Evolutionary conservation across 2,888 invertebrate genomes (phyloP).

Genomic region (Lochmaea crataegi): DNA sequence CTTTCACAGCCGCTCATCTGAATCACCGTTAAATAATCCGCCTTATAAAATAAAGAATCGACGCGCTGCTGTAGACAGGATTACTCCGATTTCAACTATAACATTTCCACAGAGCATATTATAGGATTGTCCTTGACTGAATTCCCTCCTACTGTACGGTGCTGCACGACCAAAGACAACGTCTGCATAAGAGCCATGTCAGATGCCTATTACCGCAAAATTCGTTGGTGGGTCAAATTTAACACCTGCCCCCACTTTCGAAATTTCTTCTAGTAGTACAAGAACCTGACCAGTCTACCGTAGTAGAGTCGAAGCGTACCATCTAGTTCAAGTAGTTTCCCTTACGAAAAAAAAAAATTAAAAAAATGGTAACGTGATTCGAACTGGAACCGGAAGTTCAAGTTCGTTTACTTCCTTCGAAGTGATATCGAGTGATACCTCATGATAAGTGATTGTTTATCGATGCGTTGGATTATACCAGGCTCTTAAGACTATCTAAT

Average conservation of each 20-base stretch:
- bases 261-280: slow-evolving; percentile 17
- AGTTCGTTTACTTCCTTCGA: slow-evolving; percentile 8
- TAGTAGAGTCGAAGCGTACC: slow-evolving; percentile 12
- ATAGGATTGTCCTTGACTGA: slow-evolving; percentile 15
- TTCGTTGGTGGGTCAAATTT: slow-evolving; percentile 17
- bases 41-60: not conserved
- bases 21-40: not conserved
- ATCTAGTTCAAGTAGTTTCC: slow-evolving; percentile 15
- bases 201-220: slow-evolving; percentile 12
- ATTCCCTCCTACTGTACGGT: slow-evolving; percentile 7
- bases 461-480: not conserved
- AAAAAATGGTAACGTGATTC: slow-evolving; percentile 12
- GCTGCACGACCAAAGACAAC: slow-evolving; percentile 2
- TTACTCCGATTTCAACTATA: slow-evolving; percentile 14
- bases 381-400: slow-evolving; percentile 11
- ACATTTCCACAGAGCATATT: slow-evolving; percentile 11
- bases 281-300: slow-evolving; percentile 17
- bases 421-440: slow-evolving; percentile 11
- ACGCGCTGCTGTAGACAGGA: slow-evolving; percentile 6
- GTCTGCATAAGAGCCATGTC: slow-evolving; percentile 14
- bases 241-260: slow-evolving; percentile 16
- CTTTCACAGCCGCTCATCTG: not conserved
- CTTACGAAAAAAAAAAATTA: not conserved
- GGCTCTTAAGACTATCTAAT: not conserved
- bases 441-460: slow-evolving; percentile 5